Evolutionary conservation across 2,113 vertebrate genomes (phyloP).

Genomic region (Danionella cerebrum): DNA sequence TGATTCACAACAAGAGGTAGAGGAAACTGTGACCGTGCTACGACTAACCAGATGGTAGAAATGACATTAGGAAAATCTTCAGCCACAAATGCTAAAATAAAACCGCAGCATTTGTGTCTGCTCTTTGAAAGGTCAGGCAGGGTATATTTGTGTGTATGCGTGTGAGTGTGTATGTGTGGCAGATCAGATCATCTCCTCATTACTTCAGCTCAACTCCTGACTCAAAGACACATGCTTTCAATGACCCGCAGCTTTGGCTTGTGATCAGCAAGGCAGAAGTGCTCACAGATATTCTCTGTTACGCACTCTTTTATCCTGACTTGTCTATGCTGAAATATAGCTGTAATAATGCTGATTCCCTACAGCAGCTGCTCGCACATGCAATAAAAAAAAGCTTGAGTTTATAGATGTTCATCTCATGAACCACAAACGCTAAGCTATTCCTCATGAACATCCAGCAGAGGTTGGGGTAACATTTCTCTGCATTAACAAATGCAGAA

Average conservation of each 20-base stretch:
- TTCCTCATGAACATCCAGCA: background rate
- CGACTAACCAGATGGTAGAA: background rate
- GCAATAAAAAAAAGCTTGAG: background rate
- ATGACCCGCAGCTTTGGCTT: background rate
- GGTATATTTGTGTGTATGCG: background rate
- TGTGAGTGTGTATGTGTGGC: background rate
- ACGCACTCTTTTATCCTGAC: background rate
- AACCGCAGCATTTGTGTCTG: background rate
- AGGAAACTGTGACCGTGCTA: background rate
- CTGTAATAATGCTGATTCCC: background rate
- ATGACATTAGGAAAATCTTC: background rate
- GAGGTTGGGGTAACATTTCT: background rate
- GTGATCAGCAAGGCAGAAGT: background rate
- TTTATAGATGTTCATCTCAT: background rate
- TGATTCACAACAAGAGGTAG: background rate
- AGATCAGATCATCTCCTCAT: slow-evolving; percentile 15
- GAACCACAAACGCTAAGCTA: background rate
- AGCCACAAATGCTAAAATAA: background rate
- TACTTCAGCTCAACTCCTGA: slow-evolving; percentile 26
- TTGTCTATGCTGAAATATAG: background rate
- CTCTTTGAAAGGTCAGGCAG: background rate
- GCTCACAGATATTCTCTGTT: background rate
- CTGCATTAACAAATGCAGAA: background rate
- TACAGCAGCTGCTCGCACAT: background rate
- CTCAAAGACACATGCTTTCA: background rate